These are phyloP conservation scores for Tachuris rubrigastra DNA, from an alignment of 2,113 vertebrate species.

Conservation along the genomic window DNA sequence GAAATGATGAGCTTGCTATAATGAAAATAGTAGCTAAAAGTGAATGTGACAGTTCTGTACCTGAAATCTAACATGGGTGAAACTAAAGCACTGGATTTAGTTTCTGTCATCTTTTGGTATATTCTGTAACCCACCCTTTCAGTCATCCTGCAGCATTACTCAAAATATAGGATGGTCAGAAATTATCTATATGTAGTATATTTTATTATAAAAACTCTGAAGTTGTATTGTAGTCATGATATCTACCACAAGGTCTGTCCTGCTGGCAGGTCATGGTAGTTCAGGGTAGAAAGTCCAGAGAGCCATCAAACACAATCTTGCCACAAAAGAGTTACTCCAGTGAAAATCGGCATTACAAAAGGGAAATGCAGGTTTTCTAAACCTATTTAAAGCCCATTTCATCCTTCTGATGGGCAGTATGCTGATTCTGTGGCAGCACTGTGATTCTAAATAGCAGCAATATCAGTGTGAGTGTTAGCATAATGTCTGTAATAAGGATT, in stretches of 20 bases:
- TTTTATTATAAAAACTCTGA: neutral
- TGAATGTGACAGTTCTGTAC: neutral
- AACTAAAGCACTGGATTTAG: neutral
- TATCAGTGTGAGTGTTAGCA: neutral
- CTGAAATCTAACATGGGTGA: neutral
- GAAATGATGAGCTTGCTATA: neutral
- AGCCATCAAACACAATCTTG: neutral
- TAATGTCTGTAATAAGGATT: neutral
- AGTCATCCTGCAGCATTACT: neutral
- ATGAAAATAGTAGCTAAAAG: neutral
- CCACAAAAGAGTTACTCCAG: neutral
- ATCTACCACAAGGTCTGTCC: neutral
- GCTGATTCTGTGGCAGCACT: neutral
- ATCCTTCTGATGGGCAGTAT: neutral
- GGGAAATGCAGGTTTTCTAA: neutral
- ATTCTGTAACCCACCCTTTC: neutral
- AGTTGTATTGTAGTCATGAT: neutral
- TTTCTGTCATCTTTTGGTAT: neutral
- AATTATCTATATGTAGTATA: neutral
- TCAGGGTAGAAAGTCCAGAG: neutral
- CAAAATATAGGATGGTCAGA: neutral
- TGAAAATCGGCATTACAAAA: constrained; percentile 27
- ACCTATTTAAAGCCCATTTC: neutral
- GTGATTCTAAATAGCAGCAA: neutral
- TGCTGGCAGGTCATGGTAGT: neutral